Percentiles rank a stretch among this genome's conserved stretches.
Conservation (phyloP, 2,797 vertebrate genomes). For the Acanthiza pusilla region DNA sequence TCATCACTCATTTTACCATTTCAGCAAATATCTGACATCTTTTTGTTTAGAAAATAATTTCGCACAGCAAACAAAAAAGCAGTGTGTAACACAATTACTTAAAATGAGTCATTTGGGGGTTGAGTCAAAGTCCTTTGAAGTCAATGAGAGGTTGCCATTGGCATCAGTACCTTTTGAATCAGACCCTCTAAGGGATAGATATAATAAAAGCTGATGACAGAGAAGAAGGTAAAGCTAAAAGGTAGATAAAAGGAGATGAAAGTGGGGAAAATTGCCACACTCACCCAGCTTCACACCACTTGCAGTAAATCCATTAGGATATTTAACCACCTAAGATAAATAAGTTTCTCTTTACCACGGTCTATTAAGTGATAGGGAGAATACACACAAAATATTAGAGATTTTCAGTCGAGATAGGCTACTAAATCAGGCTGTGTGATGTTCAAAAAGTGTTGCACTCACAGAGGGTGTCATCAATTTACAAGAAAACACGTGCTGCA, state of each 20-base stretch:
- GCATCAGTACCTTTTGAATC: conserved; percentile 3
- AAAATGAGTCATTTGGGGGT: not conserved
- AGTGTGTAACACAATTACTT: not conserved
- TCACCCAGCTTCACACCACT: not conserved
- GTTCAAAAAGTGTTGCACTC: not conserved
- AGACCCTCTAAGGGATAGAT: not conserved
- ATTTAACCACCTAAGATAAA: not conserved
- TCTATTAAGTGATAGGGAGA: not conserved
- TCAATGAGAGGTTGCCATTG: conserved; percentile 6
- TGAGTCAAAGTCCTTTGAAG: conserved; percentile 25
- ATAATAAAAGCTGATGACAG: conserved; percentile 13
- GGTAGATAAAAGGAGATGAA: conserved; percentile 10
- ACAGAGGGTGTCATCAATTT: not conserved
- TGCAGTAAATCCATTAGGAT: not conserved
- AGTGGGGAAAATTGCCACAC: not conserved
- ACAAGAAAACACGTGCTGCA: not conserved
- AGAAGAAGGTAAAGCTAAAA: conserved; percentile 10
- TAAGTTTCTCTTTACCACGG: not conserved
- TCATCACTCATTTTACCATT: not conserved
- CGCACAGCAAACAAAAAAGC: not conserved
- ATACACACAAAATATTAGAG: not conserved
- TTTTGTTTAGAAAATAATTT: not conserved
- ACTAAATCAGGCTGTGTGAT: not conserved
- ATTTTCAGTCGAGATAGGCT: not conserved
- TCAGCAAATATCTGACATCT: not conserved